phyloP scores from a whole-genome alignment of 2,797 vertebrate species.

The Bryconaethiops microstoma region DNA sequence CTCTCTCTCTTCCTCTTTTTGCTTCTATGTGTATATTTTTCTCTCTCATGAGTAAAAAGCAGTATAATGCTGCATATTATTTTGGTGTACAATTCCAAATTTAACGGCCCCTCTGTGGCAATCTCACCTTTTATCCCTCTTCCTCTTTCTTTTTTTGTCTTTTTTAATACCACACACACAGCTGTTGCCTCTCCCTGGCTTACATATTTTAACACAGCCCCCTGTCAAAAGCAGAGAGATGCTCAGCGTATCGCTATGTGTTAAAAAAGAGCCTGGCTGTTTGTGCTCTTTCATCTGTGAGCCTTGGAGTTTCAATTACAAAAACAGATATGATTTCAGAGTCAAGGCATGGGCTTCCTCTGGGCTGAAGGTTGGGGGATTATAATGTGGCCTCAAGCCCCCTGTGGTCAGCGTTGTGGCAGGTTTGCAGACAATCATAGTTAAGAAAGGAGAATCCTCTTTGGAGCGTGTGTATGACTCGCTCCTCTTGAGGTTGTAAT shows the following conservation, averaged over 20 bases:
- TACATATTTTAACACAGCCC: background rate
- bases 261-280: background rate
- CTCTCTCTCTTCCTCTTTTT: background rate
- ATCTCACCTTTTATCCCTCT: background rate
- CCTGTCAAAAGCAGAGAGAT: background rate
- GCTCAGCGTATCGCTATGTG: background rate
- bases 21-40: background rate
- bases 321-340: conserved; percentile 8
- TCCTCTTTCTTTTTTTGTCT: background rate
- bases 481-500: conserved; percentile 42
- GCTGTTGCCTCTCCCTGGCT: conserved; percentile 38
- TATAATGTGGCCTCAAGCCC: conserved; percentile 25
- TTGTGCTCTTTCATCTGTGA: background rate
- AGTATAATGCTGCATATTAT: background rate
- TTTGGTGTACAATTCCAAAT: background rate
- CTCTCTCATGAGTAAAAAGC: background rate
- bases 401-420: conserved; percentile 26
- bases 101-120: background rate
- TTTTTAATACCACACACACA: conserved; percentile 64
- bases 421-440: conserved; percentile 33
- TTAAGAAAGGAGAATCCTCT: conserved; percentile 18
- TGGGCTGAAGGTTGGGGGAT: conserved; percentile 25
- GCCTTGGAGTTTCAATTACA: background rate
- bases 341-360: conserved; percentile 13
- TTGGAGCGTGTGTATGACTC: conserved; percentile 27